Base-by-base conservation (phyloP, 1,140 invertebrate genomes). In the Platyscapa corneri region DNA sequence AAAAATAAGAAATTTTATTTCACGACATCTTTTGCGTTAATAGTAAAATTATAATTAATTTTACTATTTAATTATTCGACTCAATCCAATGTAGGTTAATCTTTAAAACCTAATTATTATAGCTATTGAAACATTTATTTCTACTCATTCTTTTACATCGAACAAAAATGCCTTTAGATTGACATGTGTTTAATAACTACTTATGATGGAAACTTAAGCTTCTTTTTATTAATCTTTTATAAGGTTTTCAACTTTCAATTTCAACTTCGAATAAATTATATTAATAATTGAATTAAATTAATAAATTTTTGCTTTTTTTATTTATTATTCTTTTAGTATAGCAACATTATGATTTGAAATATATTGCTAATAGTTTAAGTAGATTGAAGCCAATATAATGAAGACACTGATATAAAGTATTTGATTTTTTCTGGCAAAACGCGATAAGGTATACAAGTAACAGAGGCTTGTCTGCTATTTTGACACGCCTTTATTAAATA, bases 191-290 rank as follows among this genome's bases (percentile, higher is more conserved):
- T 76, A n/a, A 76, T 60, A 83, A 76, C 74, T 56, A 46, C 80
- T 80, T 49, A 75, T 46, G n/a, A 81, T 81, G 72, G 42, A 46
- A 77, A 34, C 67, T 49, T n/a, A 39, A 32, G 75, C 75, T n/a
- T n/a, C n/a, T n/a, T 76, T 75, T n/a, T 53, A 85, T 85, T 80
- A 74, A 81, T 86, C 56, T 75, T 60, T 82, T 46, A 1, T 20
- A 74, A 65, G 49, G 27, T 34, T 30, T 82, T 82, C 39, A 82
- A 72, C 6, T 72, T 75, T 37, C 30, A 20, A 42, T 27, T 82
- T 74, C 49, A 46, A n/a, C n/a, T n/a, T n/a, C n/a, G n/a, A n/a
- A n/a, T n/a, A n/a, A n/a, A n/a, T n/a, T n/a, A n/a, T n/a, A n/a
- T n/a, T n/a, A n/a, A n/a, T n/a, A n/a, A 65, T 84, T 78, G 30